phyloP scores from a whole-genome alignment of 1,140 invertebrate genomes.

The Wasmannia auropunctata region DNA sequence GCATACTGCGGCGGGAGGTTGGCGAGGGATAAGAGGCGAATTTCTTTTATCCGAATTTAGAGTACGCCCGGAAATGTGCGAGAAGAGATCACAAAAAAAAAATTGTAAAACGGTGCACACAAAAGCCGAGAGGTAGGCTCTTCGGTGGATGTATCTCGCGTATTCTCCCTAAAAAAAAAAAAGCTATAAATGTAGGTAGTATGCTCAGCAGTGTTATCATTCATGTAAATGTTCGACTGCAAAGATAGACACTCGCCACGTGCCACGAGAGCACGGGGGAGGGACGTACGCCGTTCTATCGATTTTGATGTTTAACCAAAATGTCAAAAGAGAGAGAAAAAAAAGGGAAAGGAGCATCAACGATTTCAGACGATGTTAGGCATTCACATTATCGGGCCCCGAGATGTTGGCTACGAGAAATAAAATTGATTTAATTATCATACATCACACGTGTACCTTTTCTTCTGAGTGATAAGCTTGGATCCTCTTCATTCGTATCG shows the following conservation, averaged over 20 bases:
- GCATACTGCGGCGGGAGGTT: slow-evolving; percentile 4
- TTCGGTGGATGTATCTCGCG: not conserved
- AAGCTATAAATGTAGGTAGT: slow-evolving; percentile 18
- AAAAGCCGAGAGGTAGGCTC: not conserved
- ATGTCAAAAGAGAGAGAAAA: not conserved
- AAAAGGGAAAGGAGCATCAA: slow-evolving; percentile 3
- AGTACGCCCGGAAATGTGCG: not conserved
- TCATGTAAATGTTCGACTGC: slow-evolving; percentile 8
- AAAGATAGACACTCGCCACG: not conserved
- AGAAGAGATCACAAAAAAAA: no score
- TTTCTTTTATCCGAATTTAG: not conserved
- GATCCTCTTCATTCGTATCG: not conserved
- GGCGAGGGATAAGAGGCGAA: not conserved
- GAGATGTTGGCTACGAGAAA: slow-evolving; percentile 46
- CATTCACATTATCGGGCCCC: not conserved
- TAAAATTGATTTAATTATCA: slow-evolving; percentile 47
- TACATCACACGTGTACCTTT: not conserved
- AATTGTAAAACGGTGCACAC: not conserved
- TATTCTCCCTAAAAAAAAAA: not conserved
- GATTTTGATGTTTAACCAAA: slow-evolving; percentile 53
- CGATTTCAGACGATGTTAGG: not conserved
- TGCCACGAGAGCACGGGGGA: not conserved
- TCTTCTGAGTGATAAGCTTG: not conserved
- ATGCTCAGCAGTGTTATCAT: slow-evolving; percentile 26
- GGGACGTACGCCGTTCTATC: not conserved